Base-by-base conservation (phyloP, 2,797 vertebrate species). In the Coilia nasus region DNA sequence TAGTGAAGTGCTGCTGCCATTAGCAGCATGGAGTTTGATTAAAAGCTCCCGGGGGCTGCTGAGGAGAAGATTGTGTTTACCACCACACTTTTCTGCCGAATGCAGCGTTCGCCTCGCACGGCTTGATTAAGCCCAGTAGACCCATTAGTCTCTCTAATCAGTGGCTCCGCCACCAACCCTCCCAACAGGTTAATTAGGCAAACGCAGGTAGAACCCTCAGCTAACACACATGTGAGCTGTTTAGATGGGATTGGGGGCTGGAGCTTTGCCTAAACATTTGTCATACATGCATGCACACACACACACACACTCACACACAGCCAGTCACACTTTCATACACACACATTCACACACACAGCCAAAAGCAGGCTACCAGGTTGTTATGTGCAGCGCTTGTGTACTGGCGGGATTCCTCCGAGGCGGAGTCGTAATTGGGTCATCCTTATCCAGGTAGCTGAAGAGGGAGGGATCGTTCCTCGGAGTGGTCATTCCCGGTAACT, bases 41-140 rank as follows among this genome's bases (percentile, higher is more conserved):
- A 96, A 93, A 87, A 91, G 88, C 86, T 93, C 95, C 93, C 92
- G 81, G 12, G 93, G 96, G 94, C 87, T 44, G 57, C 19, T 59
- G 84, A 84, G 85, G 87, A 88, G 86, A 91, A 90, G 92, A 95
- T 95, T 94, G 92, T 98, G 96, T 98, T 99, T 97, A 97, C 96
- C 94, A 94, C 95, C 94, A 91, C 94, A 92, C 87, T 96, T 97
- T 97, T 94, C 87, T 87, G 92, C 92, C 93, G 93, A 94, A 93
- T 96, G 90, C 93, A 93, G 91, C 95, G 93, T 96, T 96, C 93
- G 94, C 93, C 90, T 92, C 90, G 89, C 75, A 82, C 90, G 91
- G 89, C 89, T 89, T 98, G 97, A 98, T 97, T 97, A 96, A 94
- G 92, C 96, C 95, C 96, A 94, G 94, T 96, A 95, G 97, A 95